These are phyloP conservation scores for Speoplatyrhinus poulsoni DNA, from an alignment of 2,113 vertebrate genomes.

Conservation along the genomic window DNA sequence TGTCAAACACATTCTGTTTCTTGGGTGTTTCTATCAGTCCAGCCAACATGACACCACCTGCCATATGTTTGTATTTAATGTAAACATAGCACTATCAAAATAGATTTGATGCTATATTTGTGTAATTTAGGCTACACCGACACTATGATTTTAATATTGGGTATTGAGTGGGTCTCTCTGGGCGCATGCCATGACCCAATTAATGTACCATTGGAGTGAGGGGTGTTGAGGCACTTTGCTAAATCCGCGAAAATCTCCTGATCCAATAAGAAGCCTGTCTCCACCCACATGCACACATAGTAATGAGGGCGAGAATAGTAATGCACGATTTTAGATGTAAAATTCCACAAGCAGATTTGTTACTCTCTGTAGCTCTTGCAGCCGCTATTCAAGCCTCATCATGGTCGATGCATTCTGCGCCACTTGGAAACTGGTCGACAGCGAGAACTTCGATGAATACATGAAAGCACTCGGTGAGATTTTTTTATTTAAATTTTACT, in stretches of 20 bases:
- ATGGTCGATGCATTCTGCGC: conserved; percentile 94
- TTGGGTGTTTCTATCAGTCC: conserved; percentile 15
- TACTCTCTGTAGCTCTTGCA: conserved; percentile 44
- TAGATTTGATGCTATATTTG: too few relatives aligned
- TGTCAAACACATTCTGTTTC: conserved; percentile 65
- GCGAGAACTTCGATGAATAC: conserved; percentile 93
- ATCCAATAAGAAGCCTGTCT: conserved; percentile 55
- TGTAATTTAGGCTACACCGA: too few relatives aligned
- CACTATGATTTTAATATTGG: too few relatives aligned
- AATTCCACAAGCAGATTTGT: conserved; percentile 35
- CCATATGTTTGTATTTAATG: neutral
- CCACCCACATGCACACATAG: conserved; percentile 57
- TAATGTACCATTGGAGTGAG: neutral
- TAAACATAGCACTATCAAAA: too few relatives aligned
- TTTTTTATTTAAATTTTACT: neutral
- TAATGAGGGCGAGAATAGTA: conserved; percentile 51
- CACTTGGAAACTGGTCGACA: conserved; percentile 91
- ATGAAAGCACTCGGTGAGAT: conserved; percentile 91
- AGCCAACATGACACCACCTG: conserved; percentile 22
- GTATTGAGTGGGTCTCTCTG: neutral
- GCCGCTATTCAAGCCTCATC: conserved; percentile 49
- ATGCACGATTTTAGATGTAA: conserved; percentile 12
- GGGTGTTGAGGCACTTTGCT: neutral
- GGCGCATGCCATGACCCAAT: conserved; percentile 23
- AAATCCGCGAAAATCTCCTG: conserved; percentile 46